Evolutionary conservation across 2,113 vertebrate genomes (phyloP), one percentile per base, ranked within the genome.

Genomic region (Grantiella picta): DNA sequence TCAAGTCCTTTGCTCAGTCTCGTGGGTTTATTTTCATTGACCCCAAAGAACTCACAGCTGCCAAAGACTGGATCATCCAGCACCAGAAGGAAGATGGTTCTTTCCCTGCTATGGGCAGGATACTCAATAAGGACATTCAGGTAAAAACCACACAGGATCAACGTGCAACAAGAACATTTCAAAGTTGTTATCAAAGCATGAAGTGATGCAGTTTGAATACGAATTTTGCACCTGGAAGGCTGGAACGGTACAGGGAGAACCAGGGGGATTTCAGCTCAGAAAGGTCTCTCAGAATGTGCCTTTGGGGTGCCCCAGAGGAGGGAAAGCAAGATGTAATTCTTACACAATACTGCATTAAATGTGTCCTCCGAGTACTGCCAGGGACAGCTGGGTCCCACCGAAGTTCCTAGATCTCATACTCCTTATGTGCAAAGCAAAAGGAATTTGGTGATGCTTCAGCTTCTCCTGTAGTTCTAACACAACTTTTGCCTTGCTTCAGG

Each of bases 41-140:
- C 85, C 99, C 98, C 0, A 98, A 98, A 89, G 99, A 99, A 82
- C 98, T 99, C 63, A 96, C 94, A 21, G 97, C 98, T 10, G 98
- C 99, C 86, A 99, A 99, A 94, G 97, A 98, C 70, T 99, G 99
- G 99, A 98, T 99, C 81, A 98, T 99, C 91, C 98, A 95, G 93
- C 98, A 99, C 75, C 99, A 99, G 97, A 98, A 97, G 50, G 98
- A 97, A 4, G 99, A 99, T 5, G 99, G 99, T 29, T 99, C 98
- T 36, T 99, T 99, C 84, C 99, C 99, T 10, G 98, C 99, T 5
- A 98, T 99, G 98, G 99, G 99, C 45, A 98, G 98, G 94, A 98
- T 99, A 85, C 97, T 99, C 38, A 99, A 99, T 95, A 99, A 99
- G 96, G 99, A 99, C 95, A 98, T 99, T 87, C 99, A 99, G 99